Base-by-base conservation (phyloP, 2,888 invertebrate genomes). In the Conomelus anceps region DNA sequence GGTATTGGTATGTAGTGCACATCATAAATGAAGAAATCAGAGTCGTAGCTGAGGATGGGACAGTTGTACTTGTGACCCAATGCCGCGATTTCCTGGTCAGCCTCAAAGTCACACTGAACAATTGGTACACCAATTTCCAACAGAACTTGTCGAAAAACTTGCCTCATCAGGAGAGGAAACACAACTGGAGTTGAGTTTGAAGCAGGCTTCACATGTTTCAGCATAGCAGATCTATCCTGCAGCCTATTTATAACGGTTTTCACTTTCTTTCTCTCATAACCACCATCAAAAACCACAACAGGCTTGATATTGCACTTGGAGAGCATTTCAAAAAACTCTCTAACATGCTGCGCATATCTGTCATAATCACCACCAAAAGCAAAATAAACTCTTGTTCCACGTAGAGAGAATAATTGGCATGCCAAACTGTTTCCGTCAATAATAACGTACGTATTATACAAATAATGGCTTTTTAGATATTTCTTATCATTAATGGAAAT, bases 1-100 rank as follows among this genome's bases (percentile, higher is more conserved):
- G 95, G 94, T 91, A 97, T 95, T 0, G 98, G 97, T 91, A 99
- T 96, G 91, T 98, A 98, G 0, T 94, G 93, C 0, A 97, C 96
- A 93, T 97, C 96, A 93, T 96, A 98, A 91, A 99, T 96, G 92
- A 96, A 98, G 93, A 98, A 99, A 93, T 99, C 99, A 0, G 98
- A 98, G 93, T 99, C 99, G 91, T 96, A 97, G 92, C 98, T 98
- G 3, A 99, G 93, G 1, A 99, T 96, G 0, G 98, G 98, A 92
- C 98, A 98, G 84, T 96, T 94, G 1, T 98, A 94, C 89, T 95
- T 94, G 91, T 96, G 95, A 0, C 98, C 97, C 91, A 98, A 93
- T 0, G 96, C 96, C 0, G 98, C 98, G 89, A 98, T 96, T 92
- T 98, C 97, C 91, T 96, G 96, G 93, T 99, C 99, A 0, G 98